A percentile compares a stretch with the other conserved stretches of the same genome.
These are phyloP conservation scores for Lysandra bellargus DNA, from an alignment of 2,888 invertebrate genomes.

Conservation along the genomic window DNA sequence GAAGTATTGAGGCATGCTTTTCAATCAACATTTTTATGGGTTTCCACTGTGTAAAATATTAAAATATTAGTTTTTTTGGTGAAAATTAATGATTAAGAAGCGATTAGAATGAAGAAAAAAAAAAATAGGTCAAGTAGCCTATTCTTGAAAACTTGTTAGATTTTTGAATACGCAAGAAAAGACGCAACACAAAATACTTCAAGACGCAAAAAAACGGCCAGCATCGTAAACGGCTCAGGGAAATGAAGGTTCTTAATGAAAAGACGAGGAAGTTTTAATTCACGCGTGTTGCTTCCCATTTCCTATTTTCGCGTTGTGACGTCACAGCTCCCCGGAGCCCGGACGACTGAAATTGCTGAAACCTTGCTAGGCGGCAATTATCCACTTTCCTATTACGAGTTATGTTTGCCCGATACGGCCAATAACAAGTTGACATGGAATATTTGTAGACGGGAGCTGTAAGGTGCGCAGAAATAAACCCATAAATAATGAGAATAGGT, in stretches of 20 bases:
- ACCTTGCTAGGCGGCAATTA: conserved; percentile 2
- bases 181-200: too few species aligned
- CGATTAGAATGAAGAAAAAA: too few species aligned
- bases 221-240: neutral
- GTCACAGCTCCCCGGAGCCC: conserved; percentile 8
- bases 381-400: conserved; percentile 4
- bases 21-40: too few species aligned
- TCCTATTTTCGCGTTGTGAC: conserved; percentile 18
- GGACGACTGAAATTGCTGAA: conserved; percentile 21
- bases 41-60: too few species aligned
- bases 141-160: too few species aligned
- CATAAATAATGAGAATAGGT: neutral
- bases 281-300: conserved; percentile 2
- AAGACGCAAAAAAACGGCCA: neutral
- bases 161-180: too few species aligned
- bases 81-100: too few species aligned
- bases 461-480: neutral
- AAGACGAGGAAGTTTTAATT: conserved; percentile 27
- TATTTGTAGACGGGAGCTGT: neutral
- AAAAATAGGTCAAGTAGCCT: too few species aligned
- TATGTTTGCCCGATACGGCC: neutral
- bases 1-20: too few species aligned
- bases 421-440: neutral
- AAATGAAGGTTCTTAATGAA: neutral
- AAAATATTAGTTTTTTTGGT: too few species aligned